Evolutionary conservation across 2,113 vertebrate genomes (phyloP).

Genomic region (Trematocara marginatum): DNA sequence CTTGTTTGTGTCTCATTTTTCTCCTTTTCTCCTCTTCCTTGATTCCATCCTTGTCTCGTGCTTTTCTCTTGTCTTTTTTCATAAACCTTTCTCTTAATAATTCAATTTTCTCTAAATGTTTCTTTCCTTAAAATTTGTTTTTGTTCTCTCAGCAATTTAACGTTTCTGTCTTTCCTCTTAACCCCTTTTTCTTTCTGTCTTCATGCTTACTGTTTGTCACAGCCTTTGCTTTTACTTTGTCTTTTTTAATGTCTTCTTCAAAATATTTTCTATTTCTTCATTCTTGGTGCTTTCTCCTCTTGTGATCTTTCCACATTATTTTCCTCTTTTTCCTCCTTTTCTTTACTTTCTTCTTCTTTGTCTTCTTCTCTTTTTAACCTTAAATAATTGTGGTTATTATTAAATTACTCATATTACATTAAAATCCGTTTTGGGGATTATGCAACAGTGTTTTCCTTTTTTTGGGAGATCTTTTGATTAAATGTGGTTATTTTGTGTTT

Average conservation of each 20-base stretch:
- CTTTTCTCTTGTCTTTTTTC: neutral
- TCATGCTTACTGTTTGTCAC: neutral
- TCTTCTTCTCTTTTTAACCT: neutral
- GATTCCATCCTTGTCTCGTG: neutral
- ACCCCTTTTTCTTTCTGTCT: neutral
- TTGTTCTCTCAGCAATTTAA: neutral
- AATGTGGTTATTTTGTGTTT: neutral
- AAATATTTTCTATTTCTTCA: neutral
- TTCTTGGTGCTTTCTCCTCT: neutral
- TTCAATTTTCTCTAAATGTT: neutral
- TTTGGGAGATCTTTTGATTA: neutral
- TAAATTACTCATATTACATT: neutral
- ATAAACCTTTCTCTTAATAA: neutral
- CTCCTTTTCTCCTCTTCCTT: neutral
- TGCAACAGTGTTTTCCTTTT: neutral
- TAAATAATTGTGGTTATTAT: neutral
- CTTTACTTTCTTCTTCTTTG: neutral
- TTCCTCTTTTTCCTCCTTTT: neutral
- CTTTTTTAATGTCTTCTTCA: neutral
- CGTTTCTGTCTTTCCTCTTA: neutral
- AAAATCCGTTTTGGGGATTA: fast-evolving
- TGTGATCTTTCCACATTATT: neutral
- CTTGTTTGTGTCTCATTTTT: neutral
- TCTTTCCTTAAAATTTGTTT: neutral
- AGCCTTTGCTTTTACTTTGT: neutral